Base-by-base conservation (phyloP, 2,888 invertebrate species). In the Eueremaeus valkanovi region DNA sequence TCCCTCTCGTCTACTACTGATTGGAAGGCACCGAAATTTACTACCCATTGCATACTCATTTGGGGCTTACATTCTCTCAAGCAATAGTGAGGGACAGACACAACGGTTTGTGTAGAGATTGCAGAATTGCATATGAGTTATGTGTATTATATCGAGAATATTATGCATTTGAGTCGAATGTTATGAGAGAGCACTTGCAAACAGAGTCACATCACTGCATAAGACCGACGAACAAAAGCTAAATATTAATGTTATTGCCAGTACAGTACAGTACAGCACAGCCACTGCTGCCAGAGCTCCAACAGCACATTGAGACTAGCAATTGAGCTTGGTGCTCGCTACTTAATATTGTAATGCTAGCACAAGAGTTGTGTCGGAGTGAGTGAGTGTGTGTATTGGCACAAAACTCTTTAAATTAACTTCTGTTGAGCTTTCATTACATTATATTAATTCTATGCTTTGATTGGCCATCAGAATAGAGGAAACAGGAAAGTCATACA, bases 41-140 rank as follows among this genome's bases (percentile, higher is more conserved):
- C 36, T 66, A 66, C 66, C 66, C 66, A 66, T 66, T 66, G 66
- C 66, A n/a, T 66, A 66, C 66, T 66, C 66, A 66, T 66, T 66
- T 66, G 66, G 66, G 66, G 66, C 66, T 36, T 36, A 66, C 66
- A 36, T 29, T 29, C 55, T 55, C 61, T 13, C 16, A 29, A 51
- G n/a, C 6, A 21, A 24, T 6, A 58, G 27, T 58, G 11, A 66
- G 66, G 36, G 36, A 36, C 33, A 66, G 33, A n/a, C n/a, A n/a
- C n/a, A n/a, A n/a, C 5, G 66, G n/a, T 66, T 36, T 66, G 36
- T 36, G 36, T 36, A 66, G 36, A 66, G 66, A 66, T 66, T 66
- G 66, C 18, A 66, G 36, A 66, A 66, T 66, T 66, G 36, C 66
- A 66, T 66, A 66, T 66, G 36, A 36, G 33, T 63, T 63, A 63